Conservation (phyloP, 2,888 invertebrate genomes). For the Trimorus sp. region DNA sequence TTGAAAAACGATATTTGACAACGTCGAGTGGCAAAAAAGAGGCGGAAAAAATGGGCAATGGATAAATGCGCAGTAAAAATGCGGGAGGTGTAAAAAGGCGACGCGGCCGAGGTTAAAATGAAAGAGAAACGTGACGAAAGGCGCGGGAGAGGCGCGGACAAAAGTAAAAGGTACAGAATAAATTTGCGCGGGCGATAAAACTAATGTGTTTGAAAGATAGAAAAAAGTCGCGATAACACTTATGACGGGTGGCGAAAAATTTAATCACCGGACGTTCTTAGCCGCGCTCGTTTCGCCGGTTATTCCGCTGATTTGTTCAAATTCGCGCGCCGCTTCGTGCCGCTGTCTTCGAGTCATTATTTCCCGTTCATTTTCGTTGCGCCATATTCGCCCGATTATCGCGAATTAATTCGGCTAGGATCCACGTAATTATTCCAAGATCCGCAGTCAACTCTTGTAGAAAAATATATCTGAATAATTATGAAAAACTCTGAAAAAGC, state of each 20-base stretch:
- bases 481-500: too few species aligned
- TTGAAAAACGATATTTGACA: constrained; percentile 18
- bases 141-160: constrained; percentile 3
- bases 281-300: too few species aligned
- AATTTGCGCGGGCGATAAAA: constrained; percentile 14
- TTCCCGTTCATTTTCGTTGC: too few species aligned
- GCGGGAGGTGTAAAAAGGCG: constrained; percentile 19
- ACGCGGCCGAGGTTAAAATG: constrained; percentile 26
- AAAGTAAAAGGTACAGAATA: constrained; percentile 20
- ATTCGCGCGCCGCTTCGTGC: too few species aligned
- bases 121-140: constrained; percentile 39
- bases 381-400: too few species aligned
- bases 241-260: background rate
- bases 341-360: too few species aligned
- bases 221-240: constrained; percentile 11
- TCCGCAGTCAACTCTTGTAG: too few species aligned
- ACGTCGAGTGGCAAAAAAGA: constrained; percentile 2
- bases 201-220: constrained; percentile 11
- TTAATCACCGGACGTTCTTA: too few species aligned
- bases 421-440: too few species aligned
- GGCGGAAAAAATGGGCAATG: constrained; percentile 11
- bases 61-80: constrained; percentile 35
- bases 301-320: too few species aligned
- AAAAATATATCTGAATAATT: too few species aligned
- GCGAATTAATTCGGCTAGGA: too few species aligned